phyloP scores from a whole-genome alignment of 64 coral and sea anemone species.

The Cladopsammia gracilis region DNA sequence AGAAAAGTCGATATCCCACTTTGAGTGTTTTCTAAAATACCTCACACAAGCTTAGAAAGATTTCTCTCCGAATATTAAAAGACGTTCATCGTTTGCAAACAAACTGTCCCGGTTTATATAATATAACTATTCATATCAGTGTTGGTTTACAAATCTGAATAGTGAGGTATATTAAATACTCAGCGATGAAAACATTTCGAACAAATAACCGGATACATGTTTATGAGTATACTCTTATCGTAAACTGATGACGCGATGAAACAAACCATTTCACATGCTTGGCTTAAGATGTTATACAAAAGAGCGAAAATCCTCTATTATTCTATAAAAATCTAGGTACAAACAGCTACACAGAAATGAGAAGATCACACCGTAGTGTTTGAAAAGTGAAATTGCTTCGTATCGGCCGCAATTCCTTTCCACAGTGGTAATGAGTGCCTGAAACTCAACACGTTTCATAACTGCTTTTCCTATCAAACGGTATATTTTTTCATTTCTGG shows the following conservation, averaged over 20 bases:
- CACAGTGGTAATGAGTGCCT: background rate
- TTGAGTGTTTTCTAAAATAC: background rate
- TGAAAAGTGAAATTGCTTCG: background rate
- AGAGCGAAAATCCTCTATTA: background rate
- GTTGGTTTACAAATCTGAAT: too few relatives aligned
- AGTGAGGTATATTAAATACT: too few relatives aligned
- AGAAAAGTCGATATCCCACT: background rate
- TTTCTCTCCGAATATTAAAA: background rate
- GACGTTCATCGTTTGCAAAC: background rate
- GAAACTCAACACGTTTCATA: background rate
- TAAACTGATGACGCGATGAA: background rate
- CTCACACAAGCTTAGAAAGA: background rate
- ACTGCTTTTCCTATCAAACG: slow-evolving; percentile 13
- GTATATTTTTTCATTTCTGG: slow-evolving; percentile 5
- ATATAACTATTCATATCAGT: too few relatives aligned
- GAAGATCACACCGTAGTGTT: background rate
- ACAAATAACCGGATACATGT: too few relatives aligned
- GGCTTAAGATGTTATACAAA: background rate
- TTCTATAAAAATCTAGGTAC: background rate
- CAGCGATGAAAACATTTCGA: too few relatives aligned
- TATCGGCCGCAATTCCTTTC: background rate
- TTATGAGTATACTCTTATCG: background rate
- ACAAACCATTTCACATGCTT: background rate
- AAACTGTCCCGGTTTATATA: too few relatives aligned
- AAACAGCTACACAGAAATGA: background rate